A percentile compares a stretch with the other conserved stretches of the same genome.
Evolutionary conservation across 2,797 vertebrate genomes (phyloP).

Genomic region (Hipposideros larvatus): DNA sequence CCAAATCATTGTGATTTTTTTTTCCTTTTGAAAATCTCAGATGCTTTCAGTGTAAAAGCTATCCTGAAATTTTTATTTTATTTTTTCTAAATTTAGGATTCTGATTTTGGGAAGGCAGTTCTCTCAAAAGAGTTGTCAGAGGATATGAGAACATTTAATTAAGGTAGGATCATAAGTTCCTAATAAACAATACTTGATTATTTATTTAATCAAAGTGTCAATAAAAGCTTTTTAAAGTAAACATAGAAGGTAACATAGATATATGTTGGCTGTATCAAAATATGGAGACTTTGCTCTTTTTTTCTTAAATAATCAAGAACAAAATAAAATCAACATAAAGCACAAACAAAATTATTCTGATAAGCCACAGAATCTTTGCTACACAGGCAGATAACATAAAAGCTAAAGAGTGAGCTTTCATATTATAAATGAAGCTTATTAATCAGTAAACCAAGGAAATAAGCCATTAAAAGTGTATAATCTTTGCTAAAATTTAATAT

Average conservation of each 20-base stretch:
- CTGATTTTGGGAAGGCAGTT: not conserved
- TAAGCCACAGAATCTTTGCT: constrained; percentile 10
- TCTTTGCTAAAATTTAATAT: constrained; percentile 46
- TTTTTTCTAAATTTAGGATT: not conserved
- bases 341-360: constrained; percentile 24
- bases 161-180: not conserved
- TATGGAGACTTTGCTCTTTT: not conserved
- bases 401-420: not conserved
- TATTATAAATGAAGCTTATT: not conserved
- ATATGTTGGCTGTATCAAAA: not conserved
- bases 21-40: not conserved
- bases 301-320: constrained; percentile 1
- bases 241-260: not conserved
- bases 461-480: not conserved
- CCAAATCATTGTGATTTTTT: not conserved
- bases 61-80: not conserved
- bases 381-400: not conserved
- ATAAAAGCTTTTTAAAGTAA: constrained; percentile 33
- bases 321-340: constrained; percentile 12
- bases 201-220: constrained; percentile 37
- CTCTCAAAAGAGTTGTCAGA: not conserved
- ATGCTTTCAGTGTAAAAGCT: not conserved
- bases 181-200: not conserved
- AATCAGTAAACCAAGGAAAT: constrained; percentile 35
- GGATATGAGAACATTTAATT: not conserved